These are phyloP conservation scores for Eleginops maclovinus DNA, from an alignment of 2,113 vertebrate genomes.

Conservation along the genomic window DNA sequence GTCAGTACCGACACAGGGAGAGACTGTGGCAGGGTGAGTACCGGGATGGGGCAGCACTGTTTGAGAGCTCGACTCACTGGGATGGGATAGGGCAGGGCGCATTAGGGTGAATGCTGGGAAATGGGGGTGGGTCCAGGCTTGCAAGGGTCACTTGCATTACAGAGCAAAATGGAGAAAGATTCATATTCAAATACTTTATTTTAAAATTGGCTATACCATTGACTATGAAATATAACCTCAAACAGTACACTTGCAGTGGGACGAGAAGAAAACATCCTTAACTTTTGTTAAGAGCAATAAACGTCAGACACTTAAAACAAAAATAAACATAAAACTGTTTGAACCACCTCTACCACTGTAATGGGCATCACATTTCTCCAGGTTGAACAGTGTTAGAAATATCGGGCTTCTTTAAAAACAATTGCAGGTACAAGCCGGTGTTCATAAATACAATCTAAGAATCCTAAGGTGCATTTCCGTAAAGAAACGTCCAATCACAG, in stretches of 20 bases:
- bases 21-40: constrained; percentile 89
- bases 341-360: no score
- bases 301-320: no score
- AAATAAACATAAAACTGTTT: no score
- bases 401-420: not conserved
- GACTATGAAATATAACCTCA: not conserved
- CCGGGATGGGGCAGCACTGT: constrained; percentile 53
- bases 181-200: not conserved
- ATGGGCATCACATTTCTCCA: not conserved
- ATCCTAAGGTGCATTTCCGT: not conserved
- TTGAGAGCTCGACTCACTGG: constrained; percentile 31
- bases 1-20: constrained; percentile 90
- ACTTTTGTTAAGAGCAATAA: not conserved
- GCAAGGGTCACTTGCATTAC: not conserved
- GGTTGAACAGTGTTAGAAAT: not conserved
- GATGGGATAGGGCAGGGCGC: constrained; percentile 33
- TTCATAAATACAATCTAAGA: not conserved
- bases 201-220: not conserved
- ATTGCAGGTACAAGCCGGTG: not conserved
- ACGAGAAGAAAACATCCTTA: not conserved
- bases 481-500: not conserved
- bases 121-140: constrained; percentile 42
- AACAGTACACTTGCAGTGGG: not conserved
- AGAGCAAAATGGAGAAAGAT: not conserved
- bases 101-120: constrained; percentile 29